Conservation (phyloP, 2,797 vertebrate genomes). For the Hapalemur alaotrensis region DNA sequence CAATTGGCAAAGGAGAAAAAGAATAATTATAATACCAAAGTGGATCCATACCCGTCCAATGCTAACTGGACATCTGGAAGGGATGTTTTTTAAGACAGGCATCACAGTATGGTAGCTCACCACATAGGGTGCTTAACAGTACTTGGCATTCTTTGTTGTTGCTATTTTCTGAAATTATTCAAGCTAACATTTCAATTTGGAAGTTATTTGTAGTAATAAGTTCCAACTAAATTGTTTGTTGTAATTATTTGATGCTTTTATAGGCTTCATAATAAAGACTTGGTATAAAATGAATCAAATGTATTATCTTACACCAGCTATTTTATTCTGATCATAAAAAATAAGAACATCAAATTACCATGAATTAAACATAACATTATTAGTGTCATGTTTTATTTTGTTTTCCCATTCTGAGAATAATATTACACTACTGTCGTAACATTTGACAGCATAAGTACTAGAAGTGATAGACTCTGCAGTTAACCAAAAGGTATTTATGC, state of each 20-base stretch:
- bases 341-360: slow-evolving; percentile 68
- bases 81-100: neutral
- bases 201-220: slow-evolving; percentile 67
- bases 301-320: slow-evolving; percentile 39
- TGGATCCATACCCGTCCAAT: neutral
- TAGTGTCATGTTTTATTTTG: slow-evolving; percentile 69
- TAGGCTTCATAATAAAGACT: slow-evolving; percentile 56
- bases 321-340: slow-evolving; percentile 73
- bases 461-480: slow-evolving; percentile 45
- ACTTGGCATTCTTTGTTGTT: slow-evolving; percentile 1
- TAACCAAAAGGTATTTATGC: slow-evolving; percentile 70
- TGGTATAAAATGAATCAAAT: slow-evolving; percentile 64
- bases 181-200: slow-evolving; percentile 55
- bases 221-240: slow-evolving; percentile 52
- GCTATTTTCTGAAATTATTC: slow-evolving; percentile 1
- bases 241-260: slow-evolving; percentile 76
- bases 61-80: neutral
- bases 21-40: neutral
- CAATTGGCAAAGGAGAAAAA: neutral
- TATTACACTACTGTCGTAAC: slow-evolving; percentile 45
- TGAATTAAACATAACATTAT: slow-evolving; percentile 76
- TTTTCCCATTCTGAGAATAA: slow-evolving; percentile 50
- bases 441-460: slow-evolving; percentile 61
- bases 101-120: neutral
- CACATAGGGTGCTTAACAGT: neutral